Percentiles rank a stretch among this genome's conserved stretches.
These are phyloP conservation scores for Halictus ligatus DNA, from an alignment of 2,888 invertebrate species.

Conservation along the genomic window DNA sequence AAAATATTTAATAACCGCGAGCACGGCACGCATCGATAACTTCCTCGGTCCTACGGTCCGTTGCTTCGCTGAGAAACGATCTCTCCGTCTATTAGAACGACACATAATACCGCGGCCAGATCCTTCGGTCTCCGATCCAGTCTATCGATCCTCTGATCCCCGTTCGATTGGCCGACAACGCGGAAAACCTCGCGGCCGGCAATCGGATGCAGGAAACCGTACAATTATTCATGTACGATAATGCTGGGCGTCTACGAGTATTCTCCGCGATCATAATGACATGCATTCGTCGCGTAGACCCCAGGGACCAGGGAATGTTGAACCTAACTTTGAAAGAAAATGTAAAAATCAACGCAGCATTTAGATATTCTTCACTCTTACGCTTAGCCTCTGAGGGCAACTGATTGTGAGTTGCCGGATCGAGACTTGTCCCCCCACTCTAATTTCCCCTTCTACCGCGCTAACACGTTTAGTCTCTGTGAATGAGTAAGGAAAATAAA, in stretches of 20 bases:
- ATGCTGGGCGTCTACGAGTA: neutral
- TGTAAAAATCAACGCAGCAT: neutral
- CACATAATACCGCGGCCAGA: conserved; percentile 9
- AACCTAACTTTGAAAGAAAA: neutral
- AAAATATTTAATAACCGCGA: conserved; percentile 38
- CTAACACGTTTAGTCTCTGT: too few relatives aligned
- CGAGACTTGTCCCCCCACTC: too few relatives aligned
- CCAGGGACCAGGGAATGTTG: neutral
- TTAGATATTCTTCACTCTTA: too few relatives aligned
- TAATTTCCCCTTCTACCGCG: too few relatives aligned
- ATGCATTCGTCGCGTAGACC: neutral
- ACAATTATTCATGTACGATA: neutral
- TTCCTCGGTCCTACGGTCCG: conserved; percentile 26
- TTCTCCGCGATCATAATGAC: neutral
- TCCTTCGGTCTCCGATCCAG: neutral
- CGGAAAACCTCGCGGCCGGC: neutral
- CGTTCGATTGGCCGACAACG: neutral
- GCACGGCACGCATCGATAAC: conserved; percentile 19
- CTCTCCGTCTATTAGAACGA: conserved; percentile 3
- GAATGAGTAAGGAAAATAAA: too few relatives aligned
- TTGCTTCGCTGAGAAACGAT: conserved; percentile 14
- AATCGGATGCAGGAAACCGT: conserved; percentile 1
- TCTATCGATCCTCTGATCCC: neutral
- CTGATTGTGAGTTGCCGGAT: too few relatives aligned
- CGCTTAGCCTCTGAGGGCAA: too few relatives aligned